Evolutionary conservation across 2,888 invertebrate genomes (phyloP).

Genomic region (Hoplodrina blanda): DNA sequence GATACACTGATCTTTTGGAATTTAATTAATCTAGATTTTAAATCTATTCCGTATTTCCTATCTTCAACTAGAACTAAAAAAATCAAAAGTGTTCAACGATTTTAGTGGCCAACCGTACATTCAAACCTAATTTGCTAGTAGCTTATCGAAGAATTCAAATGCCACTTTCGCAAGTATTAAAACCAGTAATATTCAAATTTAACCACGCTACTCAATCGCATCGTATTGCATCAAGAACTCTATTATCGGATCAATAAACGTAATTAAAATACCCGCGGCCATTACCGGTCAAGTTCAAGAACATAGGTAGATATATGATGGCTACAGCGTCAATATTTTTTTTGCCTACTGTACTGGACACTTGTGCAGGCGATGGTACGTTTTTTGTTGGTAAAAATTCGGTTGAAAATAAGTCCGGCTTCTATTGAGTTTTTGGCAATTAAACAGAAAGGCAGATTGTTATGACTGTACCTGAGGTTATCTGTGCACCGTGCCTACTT

Average conservation of each 20-base stretch:
- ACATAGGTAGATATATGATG: slow-evolving; percentile 40
- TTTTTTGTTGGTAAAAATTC: slow-evolving; percentile 78
- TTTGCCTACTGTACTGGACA: slow-evolving; percentile 49
- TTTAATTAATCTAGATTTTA: too few relatives aligned
- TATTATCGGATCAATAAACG: slow-evolving; percentile 23
- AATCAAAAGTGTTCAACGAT: too few relatives aligned
- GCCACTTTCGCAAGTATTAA: neutral
- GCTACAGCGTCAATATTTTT: slow-evolving; percentile 69
- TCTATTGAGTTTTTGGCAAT: slow-evolving; percentile 29
- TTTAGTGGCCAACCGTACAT: too few relatives aligned
- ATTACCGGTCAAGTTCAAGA: slow-evolving; percentile 43
- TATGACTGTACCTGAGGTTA: neutral
- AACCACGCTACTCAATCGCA: slow-evolving; percentile 1
- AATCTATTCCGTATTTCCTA: too few relatives aligned
- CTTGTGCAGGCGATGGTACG: slow-evolving; percentile 37
- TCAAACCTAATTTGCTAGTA: too few relatives aligned
- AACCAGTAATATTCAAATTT: slow-evolving; percentile 16
- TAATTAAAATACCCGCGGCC: slow-evolving; percentile 36
- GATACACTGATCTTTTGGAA: too few relatives aligned
- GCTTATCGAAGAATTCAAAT: neutral
- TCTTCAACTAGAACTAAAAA: too few relatives aligned
- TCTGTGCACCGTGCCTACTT: too few relatives aligned
- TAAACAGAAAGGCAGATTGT: slow-evolving; percentile 46
- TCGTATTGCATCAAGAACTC: slow-evolving; percentile 17
- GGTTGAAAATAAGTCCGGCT: slow-evolving; percentile 70